phyloP scores from a whole-genome alignment of 2,113 vertebrate genomes.

The Cathartes aura region DNA sequence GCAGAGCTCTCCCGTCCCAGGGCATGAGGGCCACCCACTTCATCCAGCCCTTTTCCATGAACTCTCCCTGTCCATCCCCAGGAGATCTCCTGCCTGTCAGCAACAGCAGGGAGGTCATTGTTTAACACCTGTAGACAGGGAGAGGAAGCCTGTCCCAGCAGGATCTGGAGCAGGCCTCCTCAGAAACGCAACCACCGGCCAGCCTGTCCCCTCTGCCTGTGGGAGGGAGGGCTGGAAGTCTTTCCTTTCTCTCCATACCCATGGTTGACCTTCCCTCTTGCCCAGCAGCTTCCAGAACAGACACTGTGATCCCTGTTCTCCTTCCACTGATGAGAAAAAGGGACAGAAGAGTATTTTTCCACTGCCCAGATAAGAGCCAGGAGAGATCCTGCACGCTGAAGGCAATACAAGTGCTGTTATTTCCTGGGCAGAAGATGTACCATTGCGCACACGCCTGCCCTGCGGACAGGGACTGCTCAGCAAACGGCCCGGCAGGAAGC shows the following conservation, averaged over 20 bases:
- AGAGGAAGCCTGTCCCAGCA: background rate
- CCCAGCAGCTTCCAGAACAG: background rate
- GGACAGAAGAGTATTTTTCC: background rate
- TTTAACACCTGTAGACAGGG: background rate
- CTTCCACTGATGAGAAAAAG: background rate
- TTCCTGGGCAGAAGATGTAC: background rate
- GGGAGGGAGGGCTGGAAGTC: background rate
- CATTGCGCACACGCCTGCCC: background rate
- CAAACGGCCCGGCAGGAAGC: background rate
- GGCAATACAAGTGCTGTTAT: background rate
- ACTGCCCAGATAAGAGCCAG: background rate
- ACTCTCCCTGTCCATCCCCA: background rate
- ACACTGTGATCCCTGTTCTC: background rate
- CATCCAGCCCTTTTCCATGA: background rate
- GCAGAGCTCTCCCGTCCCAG: background rate
- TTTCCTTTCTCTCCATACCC: background rate
- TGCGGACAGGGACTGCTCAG: background rate
- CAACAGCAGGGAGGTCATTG: fast-evolving
- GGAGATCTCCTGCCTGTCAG: background rate
- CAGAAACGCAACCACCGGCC: fast-evolving
- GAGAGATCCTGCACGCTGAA: background rate
- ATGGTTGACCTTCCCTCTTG: background rate
- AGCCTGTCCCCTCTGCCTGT: background rate
- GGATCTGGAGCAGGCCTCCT: background rate
- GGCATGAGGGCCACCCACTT: background rate